Evolutionary conservation across 2,113 vertebrate species (phyloP), one percentile per base, ranked within the genome.

Genomic region (Macquaria ambigua): DNA sequence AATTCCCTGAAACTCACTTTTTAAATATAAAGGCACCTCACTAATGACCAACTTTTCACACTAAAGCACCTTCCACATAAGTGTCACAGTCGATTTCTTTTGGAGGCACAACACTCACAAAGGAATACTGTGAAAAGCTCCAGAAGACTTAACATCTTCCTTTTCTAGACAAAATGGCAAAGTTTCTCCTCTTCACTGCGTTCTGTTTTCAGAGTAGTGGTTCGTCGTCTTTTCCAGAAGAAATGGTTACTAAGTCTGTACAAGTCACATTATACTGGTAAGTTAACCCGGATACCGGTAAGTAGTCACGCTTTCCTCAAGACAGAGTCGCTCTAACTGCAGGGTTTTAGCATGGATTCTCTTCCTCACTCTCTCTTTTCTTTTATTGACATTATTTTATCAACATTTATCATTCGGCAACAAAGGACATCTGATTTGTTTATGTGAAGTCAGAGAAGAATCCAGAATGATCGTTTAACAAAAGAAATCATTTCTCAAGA

Each of bases 201-300:
- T 63, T 83, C 6, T 67, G 14, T 52, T 71, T 59, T n/a, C 0
- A 4, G 2, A 10, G 15, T n/a, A 31, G 9, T 20, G 64, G 10
- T 14, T 46, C 1, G 8, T 20, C 23, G 21, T 34, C 23, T 41
- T 50, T 69, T 69, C 39, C 18, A 37, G 11, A 3, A 52, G 39
- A 59, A 48, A 37, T 58, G 3, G 41, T 34, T 43, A 3, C 6
- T 14, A 20, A 52, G 39, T 66, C 53, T 61, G 31, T 5, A 37
- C 55, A 82, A 31, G 20, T 43, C 31, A 0, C 23, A 12, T 9
- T 8, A 37, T 70, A 41, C 28, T 4, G 46, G 63, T 76, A 72
- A 52, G 50, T 69, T 48, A 56, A 25, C 39, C 37, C 46, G 16
- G 39, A 41, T 31, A 34, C 72, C 41, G 77, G 72, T 79, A 70